Evolutionary conservation across 2,888 invertebrate genomes (phyloP).

Genomic region (Caenorhabditis afra): DNA sequence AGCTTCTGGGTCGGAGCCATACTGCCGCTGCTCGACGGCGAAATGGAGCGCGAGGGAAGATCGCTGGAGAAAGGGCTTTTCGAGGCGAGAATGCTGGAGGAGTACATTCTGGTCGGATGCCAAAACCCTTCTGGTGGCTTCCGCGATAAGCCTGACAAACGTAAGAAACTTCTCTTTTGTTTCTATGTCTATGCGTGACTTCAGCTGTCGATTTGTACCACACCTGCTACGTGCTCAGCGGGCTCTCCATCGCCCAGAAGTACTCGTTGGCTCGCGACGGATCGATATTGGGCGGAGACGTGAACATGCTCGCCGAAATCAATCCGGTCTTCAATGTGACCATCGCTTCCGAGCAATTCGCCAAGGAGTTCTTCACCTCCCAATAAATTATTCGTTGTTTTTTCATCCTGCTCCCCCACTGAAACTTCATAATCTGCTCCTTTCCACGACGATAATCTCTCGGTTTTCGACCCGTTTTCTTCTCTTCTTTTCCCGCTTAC

Average conservation of each 20-base stretch:
- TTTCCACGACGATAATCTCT: constrained; percentile 10
- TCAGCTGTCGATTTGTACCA: constrained; percentile 91
- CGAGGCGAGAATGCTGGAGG: constrained; percentile 86
- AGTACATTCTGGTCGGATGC: constrained; percentile 94
- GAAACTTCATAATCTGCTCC: constrained; percentile 16
- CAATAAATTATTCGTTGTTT: constrained; percentile 3
- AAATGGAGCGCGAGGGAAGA: constrained; percentile 56
- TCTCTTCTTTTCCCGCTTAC: background rate
- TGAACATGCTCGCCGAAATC: constrained; percentile 52
- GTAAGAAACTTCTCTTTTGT: background rate
- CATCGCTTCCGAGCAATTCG: constrained; percentile 58
- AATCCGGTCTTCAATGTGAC: constrained; percentile 74
- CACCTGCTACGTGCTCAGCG: constrained; percentile 96
- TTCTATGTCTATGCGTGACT: background rate
- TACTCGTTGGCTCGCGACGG: constrained; percentile 52
- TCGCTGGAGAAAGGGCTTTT: constrained; percentile 55
- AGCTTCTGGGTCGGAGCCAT: constrained; percentile 98
- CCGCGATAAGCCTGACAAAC: constrained; percentile 95
- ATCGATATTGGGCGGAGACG: constrained; percentile 66
- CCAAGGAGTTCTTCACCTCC: constrained; percentile 62
- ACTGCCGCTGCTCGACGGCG: constrained; percentile 83
- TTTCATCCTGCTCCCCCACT: background rate
- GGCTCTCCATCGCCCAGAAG: constrained; percentile 93
- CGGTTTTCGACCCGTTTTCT: too few relatives aligned
- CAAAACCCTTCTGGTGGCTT: constrained; percentile 89